Evolutionary conservation across 1,140 invertebrate genomes (phyloP), one percentile per base, ranked within the genome.

Genomic region (Cydia fagiglandana): DNA sequence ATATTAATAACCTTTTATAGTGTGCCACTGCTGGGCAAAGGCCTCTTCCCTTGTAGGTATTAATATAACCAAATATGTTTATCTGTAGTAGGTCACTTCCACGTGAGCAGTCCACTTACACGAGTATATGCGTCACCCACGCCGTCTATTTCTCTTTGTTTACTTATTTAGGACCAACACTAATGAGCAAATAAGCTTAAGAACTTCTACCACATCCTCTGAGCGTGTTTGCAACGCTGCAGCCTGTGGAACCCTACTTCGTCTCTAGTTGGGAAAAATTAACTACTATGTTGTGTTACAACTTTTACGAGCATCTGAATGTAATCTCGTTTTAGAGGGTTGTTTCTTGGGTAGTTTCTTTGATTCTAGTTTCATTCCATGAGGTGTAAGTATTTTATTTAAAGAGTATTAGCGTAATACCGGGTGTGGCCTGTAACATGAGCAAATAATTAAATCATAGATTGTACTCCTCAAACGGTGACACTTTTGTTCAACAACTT

Each of bases 171-270:
- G 66, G 66, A 38, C 9, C 20, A 66, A 70, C 34, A 70, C 66
- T 70, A 70, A 70, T 70, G 66, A 70, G 66, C 66, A 70, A 70
- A 70, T 30, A 15, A 70, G 17, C 56, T 61, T 24, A 70, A 41
- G 66, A 70, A 70, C 34, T 70, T 70, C 45, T 70, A 41, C 66
- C 66, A 41, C 66, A 24, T 3, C 38, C 64, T 15, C n/a, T 0
- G 34, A 70, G 30, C 20, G 20, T 70, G 34, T 70, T 70, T 70
- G 66, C 15, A 38, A 41, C 66, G 38, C n/a, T 45, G 66, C 66
- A 70, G 15, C 34, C 9, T 10, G 66, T 17, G 45, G 56, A 61
- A 61, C 17, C n/a, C 53, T 56, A 17, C 4, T 56, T 15, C 53
- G 53, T 56, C 53, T 56, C 9, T 24, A 61, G 17, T 61, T 61